Evolutionary conservation across 2,888 invertebrate genomes (phyloP), one percentile per base, ranked within the genome.

Genomic region (Acanthosepion pharaonis): DNA sequence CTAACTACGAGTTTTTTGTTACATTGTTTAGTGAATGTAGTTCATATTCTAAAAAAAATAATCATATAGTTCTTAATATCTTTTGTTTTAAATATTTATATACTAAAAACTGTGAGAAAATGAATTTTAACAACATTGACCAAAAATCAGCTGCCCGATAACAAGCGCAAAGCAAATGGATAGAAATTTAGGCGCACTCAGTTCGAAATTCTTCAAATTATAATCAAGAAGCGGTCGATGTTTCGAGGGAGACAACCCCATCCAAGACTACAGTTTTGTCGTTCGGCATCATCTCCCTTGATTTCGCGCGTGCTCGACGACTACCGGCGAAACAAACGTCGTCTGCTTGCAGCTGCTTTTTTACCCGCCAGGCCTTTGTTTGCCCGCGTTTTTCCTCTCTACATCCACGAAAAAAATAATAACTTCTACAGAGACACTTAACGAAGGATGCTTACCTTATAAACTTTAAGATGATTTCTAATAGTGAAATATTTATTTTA

Each of bases 231-330:
- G 15, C 15, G 9, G n/a, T 11, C 5, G 15, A 33, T 11, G 15
- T 78, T n/a, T 53, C 53, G 93, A 93, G 93, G 93, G 93, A 93
- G 93, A 93, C n/a, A 93, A 93, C 93, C 92, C 51, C 11, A 93
- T 49, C n/a, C 49, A 49, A 53, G 6, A 25, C 53, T 93, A 51
- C 5, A 28, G 18, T 28, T 93, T n/a, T 51, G 51, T 25, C 93
- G 33, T n/a, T 93, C 93, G 51, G 93, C 93, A 93, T 93, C 93
- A 49, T 93, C 93, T 93, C 93, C 93, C 93, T 53, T 93, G 93
- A 8, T 53, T 93, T 48, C 18, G 28, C 93, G 92, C 92, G 42
- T 49, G 92, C 92, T 92, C 51, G 33, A 5, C 51, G 28, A 49
- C 49, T n/a, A 93, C 51, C 42, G 92, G 53, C 92, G 28, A 92